Percentiles rank a stretch among this genome's conserved stretches.
Conservation (phyloP, 1,140 invertebrate species). For the Scylla paramamosain region DNA sequence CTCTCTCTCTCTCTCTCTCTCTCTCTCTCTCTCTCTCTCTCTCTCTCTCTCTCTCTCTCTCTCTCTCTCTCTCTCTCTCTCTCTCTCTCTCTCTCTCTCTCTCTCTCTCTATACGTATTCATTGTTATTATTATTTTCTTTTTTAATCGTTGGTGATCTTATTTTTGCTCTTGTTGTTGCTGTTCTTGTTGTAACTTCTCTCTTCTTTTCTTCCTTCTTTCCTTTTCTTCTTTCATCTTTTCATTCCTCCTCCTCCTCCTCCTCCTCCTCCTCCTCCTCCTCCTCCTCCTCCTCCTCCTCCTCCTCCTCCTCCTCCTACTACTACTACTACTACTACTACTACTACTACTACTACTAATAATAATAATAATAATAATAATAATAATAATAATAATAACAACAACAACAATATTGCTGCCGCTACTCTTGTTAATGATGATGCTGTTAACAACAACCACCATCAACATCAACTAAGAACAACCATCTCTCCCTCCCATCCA, state of each 20-base stretch:
- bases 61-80: neutral
- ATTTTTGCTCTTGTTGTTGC: neutral
- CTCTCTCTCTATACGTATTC: neutral
- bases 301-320: no score
- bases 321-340: no score
- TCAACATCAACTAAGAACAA: no score
- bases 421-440: no score
- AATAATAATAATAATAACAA: no score
- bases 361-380: no score
- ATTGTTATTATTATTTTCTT: neutral
- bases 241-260: neutral
- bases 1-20: neutral
- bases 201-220: neutral
- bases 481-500: neutral
- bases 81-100: neutral
- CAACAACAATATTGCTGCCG: no score
- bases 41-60: constrained; percentile 30
- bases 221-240: neutral
- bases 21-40: constrained; percentile 41
- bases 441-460: no score
- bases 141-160: neutral
- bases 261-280: no score
- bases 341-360: no score
- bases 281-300: no score
- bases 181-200: neutral